Percentiles rank a stretch among this genome's conserved stretches.
phyloP scores from a whole-genome alignment of 2,113 vertebrate species.

The Gopherus flavomarginatus region DNA sequence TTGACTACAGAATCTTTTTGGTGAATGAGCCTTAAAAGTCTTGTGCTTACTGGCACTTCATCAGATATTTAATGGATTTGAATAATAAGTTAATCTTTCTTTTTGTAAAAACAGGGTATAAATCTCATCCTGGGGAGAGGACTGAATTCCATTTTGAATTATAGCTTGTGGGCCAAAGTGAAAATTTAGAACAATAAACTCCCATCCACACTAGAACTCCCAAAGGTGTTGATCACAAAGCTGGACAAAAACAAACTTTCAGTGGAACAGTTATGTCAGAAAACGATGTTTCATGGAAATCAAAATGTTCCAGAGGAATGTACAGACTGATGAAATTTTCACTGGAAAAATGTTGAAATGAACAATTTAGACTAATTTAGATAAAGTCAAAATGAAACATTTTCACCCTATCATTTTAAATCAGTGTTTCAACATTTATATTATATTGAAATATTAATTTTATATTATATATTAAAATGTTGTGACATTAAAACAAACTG shows the following conservation, averaged over 20 bases:
- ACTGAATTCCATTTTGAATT: not conserved
- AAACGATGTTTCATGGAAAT: not conserved
- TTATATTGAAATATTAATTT: not conserved
- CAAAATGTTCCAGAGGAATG: not conserved
- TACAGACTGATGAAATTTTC: not conserved
- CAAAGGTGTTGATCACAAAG: not conserved
- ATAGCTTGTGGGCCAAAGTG: not conserved
- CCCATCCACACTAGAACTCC: not conserved
- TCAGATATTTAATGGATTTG: not conserved
- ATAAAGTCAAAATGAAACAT: not conserved
- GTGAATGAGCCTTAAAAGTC: not conserved
- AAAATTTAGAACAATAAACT: not conserved
- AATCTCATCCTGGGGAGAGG: not conserved
- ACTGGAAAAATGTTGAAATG: not conserved
- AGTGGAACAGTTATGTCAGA: not conserved
- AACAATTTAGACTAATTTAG: not conserved
- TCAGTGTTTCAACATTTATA: not conserved
- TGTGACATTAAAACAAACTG: not conserved
- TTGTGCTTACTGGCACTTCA: not conserved
- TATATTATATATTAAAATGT: not conserved
- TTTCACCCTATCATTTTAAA: not conserved
- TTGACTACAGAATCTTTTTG: not conserved
- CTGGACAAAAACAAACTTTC: not conserved
- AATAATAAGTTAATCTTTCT: not conserved
- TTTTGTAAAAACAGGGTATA: not conserved